phyloP scores from a whole-genome alignment of 2,888 invertebrate genomes.

The Taenaris catops region DNA sequence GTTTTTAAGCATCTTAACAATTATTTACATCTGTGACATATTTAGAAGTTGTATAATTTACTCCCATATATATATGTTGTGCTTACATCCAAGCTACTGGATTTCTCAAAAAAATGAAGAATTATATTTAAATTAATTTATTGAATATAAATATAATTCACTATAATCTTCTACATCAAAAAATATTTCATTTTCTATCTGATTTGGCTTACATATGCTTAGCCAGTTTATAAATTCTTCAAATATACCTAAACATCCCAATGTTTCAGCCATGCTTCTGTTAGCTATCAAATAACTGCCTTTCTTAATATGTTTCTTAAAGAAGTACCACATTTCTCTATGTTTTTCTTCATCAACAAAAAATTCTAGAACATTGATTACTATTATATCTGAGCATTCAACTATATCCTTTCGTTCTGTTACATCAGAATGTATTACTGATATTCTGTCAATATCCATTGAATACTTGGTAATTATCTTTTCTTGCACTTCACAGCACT shows the following conservation, averaged over 20 bases:
- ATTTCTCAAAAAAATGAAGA: background rate
- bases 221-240: conserved; percentile 73
- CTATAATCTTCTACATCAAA: conserved; percentile 59
- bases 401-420: conserved; percentile 75
- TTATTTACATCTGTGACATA: no score
- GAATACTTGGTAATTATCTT: conserved; percentile 75
- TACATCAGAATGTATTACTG: conserved; percentile 80
- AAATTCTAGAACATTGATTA: conserved; percentile 86
- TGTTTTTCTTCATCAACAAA: conserved; percentile 81
- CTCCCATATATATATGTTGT: no score
- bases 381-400: conserved; percentile 77
- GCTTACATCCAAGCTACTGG: no score
- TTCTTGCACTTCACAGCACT: conserved; percentile 82
- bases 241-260: conserved; percentile 62
- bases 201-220: conserved; percentile 54
- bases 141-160: conserved; percentile 59
- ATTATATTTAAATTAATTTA: conserved; percentile 47
- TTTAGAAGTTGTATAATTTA: no score
- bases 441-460: conserved; percentile 68
- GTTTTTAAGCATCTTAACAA: no score
- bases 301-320: conserved; percentile 72
- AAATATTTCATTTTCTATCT: conserved; percentile 62
- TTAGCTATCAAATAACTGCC: conserved; percentile 80
- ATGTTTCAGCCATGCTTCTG: conserved; percentile 77
- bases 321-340: conserved; percentile 80